phyloP scores from a whole-genome alignment of 2,113 vertebrate species.

The Ailuropoda melanoleuca region DNA sequence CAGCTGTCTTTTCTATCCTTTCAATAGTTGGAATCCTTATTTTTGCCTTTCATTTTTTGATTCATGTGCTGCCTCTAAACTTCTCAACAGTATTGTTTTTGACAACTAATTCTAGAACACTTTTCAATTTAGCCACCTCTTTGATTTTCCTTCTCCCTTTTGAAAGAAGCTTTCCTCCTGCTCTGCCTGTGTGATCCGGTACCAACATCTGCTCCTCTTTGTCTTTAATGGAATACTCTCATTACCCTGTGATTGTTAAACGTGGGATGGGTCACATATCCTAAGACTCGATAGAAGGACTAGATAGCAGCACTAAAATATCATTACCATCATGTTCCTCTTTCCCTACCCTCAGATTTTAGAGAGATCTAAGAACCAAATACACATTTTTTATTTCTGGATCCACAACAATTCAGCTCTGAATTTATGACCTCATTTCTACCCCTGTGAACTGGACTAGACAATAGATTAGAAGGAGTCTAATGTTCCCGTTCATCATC shows the following conservation, averaged over 20 bases:
- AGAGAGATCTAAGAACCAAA: not conserved
- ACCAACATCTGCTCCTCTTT: not conserved
- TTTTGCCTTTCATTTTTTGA: constrained; percentile 14
- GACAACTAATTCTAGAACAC: not conserved
- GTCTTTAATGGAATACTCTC: not conserved
- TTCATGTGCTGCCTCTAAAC: not conserved
- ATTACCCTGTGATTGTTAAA: not conserved
- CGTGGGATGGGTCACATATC: not conserved
- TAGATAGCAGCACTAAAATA: not conserved
- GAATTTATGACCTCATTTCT: not conserved
- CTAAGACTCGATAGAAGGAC: not conserved
- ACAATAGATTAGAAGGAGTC: not conserved
- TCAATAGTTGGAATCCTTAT: not conserved
- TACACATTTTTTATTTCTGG: not conserved
- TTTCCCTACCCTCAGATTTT: not conserved
- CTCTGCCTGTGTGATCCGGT: not conserved
- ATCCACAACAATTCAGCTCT: not conserved
- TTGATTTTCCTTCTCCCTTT: not conserved
- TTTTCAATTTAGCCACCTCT: not conserved
- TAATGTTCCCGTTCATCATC: not conserved
- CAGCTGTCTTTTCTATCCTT: not conserved
- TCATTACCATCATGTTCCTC: not conserved
- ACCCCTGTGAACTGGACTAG: not conserved
- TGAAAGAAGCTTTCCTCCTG: not conserved
- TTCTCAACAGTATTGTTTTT: not conserved